Percentiles rank a stretch among this genome's conserved stretches.
Evolutionary conservation across 2,888 invertebrate genomes (phyloP).

Genomic region (Scrobipalpa atriplicella): DNA sequence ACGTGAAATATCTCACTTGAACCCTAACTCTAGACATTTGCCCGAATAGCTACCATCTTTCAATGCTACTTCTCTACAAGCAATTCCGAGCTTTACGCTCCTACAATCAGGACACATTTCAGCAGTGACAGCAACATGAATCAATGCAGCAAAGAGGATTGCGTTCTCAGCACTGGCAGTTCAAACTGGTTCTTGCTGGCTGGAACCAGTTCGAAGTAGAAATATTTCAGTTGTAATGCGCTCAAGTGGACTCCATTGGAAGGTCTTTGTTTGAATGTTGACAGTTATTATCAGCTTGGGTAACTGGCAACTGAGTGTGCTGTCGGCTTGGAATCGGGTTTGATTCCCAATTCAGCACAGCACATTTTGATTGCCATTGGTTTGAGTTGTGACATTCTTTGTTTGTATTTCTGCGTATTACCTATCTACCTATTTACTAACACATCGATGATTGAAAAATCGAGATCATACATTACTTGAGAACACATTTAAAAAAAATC

Average conservation of each 20-base stretch:
- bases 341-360: no score
- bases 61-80: not conserved
- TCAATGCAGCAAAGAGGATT: slow-evolving; percentile 9
- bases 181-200: not conserved
- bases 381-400: no score
- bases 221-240: slow-evolving; percentile 5
- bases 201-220: not conserved
- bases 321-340: not conserved
- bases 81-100: not conserved
- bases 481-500: no score
- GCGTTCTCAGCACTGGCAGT: slow-evolving; percentile 4
- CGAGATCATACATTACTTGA: no score
- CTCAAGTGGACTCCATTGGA: not conserved
- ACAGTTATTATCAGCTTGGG: not conserved
- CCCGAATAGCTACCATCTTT: slow-evolving; percentile 8
- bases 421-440: no score
- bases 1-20: slow-evolving; percentile 12
- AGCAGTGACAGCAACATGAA: not conserved
- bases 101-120: not conserved
- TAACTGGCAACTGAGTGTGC: not conserved
- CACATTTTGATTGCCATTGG: no score
- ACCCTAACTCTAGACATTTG: not conserved
- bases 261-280: slow-evolving; percentile 4
- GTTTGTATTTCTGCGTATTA: no score
- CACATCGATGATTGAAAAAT: no score